Evolutionary conservation across 2,797 vertebrate species (phyloP).

Genomic region (Tadarida brasiliensis): DNA sequence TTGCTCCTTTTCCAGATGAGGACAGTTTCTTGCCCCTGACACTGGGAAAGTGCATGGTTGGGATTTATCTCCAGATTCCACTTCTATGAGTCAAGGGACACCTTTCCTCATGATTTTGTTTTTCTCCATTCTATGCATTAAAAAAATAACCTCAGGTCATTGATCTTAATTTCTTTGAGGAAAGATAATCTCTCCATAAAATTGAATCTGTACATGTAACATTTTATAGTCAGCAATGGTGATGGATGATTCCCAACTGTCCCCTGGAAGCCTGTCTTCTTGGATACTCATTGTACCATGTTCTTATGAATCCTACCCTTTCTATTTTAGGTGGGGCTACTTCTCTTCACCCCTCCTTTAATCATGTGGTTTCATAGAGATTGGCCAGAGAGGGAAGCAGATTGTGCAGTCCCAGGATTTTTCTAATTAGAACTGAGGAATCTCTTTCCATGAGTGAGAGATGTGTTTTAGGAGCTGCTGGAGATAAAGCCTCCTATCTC

Average conservation of each 20-base stretch:
- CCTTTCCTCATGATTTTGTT: neutral
- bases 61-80: neutral
- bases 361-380: neutral
- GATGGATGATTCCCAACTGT: neutral
- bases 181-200: neutral
- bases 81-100: neutral
- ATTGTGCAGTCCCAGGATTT: neutral
- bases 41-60: neutral
- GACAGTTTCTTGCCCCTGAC: neutral
- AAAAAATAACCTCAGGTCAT: neutral
- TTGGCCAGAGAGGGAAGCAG: neutral
- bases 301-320: neutral
- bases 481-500: neutral
- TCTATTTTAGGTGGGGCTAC: neutral
- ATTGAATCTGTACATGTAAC: neutral
- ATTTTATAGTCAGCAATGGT: neutral
- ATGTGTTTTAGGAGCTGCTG: neutral
- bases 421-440: neutral
- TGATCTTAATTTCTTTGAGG: neutral
- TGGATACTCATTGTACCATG: fast-evolving
- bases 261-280: fast-evolving
- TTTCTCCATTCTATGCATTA: neutral
- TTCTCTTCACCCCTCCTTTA: neutral
- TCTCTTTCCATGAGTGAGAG: neutral
- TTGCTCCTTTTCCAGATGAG: neutral